phyloP scores from a whole-genome alignment of 2,797 vertebrate genomes.

The Nyctalus aviator region DNA sequence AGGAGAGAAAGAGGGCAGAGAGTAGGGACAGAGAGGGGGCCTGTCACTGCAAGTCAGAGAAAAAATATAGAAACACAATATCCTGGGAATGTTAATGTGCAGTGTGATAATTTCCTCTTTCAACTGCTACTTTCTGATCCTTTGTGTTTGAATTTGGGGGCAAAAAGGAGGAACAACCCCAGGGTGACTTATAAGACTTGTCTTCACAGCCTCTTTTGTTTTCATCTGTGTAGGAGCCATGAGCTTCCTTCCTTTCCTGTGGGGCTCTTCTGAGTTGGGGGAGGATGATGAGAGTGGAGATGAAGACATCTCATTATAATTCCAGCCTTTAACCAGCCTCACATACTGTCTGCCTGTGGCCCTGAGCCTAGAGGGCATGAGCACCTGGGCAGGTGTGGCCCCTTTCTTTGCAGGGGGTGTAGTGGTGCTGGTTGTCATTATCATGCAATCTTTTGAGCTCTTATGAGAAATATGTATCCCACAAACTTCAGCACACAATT shows the following conservation, averaged over 20 bases:
- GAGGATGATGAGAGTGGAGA: neutral
- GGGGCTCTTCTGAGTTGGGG: neutral
- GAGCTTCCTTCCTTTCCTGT: neutral
- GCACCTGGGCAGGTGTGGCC: neutral
- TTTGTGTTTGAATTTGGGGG: neutral
- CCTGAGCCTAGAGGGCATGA: neutral
- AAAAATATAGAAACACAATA: neutral
- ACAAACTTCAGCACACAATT: neutral
- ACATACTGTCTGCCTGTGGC: neutral
- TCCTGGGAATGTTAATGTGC: neutral
- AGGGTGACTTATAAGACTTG: neutral
- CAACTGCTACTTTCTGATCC: neutral
- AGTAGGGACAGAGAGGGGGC: too few species aligned
- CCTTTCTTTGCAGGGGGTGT: neutral
- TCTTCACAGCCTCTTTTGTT: neutral
- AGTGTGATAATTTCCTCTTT: neutral
- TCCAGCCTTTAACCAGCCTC: neutral
- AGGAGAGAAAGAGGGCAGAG: neutral
- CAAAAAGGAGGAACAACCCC: neutral
- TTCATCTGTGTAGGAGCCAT: neutral
- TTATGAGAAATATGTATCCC: neutral
- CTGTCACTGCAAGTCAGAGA: neutral
- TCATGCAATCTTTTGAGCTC: neutral
- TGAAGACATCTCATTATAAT: neutral
- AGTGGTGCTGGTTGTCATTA: neutral